phyloP scores from a whole-genome alignment of 2,797 vertebrate species.

The Neostethus bicornis region DNA sequence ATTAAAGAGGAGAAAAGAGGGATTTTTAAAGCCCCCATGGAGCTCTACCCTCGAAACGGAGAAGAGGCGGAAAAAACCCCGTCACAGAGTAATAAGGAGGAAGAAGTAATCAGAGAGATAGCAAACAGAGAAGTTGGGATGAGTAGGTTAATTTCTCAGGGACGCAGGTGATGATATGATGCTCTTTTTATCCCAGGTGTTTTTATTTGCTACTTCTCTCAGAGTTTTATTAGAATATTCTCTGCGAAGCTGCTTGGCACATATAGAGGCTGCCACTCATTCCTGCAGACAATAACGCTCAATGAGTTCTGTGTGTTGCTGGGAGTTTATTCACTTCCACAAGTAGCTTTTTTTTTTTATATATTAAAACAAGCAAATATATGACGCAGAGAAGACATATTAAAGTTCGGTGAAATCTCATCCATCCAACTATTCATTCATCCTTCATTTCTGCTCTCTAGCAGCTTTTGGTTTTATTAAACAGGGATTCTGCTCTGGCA shows the following conservation, averaged over 20 bases:
- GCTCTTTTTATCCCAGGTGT: constrained; percentile 63
- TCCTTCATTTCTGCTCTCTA: constrained; percentile 12
- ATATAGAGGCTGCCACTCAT: constrained; percentile 75
- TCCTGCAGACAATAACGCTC: constrained; percentile 68
- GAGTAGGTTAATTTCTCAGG: constrained; percentile 49
- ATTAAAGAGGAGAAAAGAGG: neutral
- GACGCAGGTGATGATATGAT: constrained; percentile 61
- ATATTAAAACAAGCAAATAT: constrained; percentile 80
- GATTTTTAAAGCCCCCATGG: neutral
- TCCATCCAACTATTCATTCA: constrained; percentile 27
- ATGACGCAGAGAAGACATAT: constrained; percentile 68
- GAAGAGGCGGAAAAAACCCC: constrained; percentile 29
- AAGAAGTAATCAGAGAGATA: constrained; percentile 22
- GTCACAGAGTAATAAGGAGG: constrained; percentile 35
- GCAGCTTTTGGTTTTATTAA: constrained; percentile 62
- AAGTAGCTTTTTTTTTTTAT: constrained; percentile 73
- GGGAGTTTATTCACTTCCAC: constrained; percentile 63
- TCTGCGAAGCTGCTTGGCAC: constrained; percentile 56
- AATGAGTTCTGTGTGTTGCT: constrained; percentile 36
- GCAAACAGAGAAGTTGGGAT: constrained; percentile 28
- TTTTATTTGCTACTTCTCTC: constrained; percentile 72
- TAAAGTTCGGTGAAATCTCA: constrained; percentile 65
- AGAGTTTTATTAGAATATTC: constrained; percentile 72
- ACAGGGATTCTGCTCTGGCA: constrained; percentile 50
- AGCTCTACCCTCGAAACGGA: constrained; percentile 12